Percentiles rank a stretch among this genome's conserved stretches.
phyloP scores from a whole-genome alignment of 1,140 invertebrate species.

The Parapsyche elsis region DNA sequence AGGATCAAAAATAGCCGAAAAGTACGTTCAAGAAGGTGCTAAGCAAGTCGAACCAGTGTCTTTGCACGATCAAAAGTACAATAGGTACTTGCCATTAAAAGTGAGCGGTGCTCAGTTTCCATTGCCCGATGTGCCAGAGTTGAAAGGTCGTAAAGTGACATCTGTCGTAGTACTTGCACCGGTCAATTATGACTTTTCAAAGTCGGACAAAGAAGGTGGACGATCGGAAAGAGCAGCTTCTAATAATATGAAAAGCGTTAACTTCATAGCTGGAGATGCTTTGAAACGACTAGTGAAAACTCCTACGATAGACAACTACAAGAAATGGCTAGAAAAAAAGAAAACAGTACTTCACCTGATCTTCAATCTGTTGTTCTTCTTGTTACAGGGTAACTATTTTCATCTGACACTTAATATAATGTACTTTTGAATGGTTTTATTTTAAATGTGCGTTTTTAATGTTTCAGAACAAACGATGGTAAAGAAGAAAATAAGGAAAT shows the following conservation, averaged over 20 bases:
- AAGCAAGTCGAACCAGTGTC: constrained; percentile 79
- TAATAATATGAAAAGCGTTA: constrained; percentile 69
- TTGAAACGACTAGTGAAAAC: constrained; percentile 80
- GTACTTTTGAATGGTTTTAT: background rate
- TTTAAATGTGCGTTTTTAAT: constrained; percentile 55
- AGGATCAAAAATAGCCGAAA: constrained; percentile 76
- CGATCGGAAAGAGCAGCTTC: constrained; percentile 64
- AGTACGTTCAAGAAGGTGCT: constrained; percentile 78
- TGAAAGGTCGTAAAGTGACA: constrained; percentile 78
- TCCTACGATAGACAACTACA: constrained; percentile 80
- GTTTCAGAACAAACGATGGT: constrained; percentile 66
- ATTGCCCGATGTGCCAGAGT: constrained; percentile 77
- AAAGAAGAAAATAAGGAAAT: constrained; percentile 76
- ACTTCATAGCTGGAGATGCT: constrained; percentile 75
- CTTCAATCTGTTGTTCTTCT: constrained; percentile 82
- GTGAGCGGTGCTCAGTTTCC: constrained; percentile 86
- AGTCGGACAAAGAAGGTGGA: constrained; percentile 60
- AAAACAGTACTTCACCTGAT: constrained; percentile 76
- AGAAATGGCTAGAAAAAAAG: constrained; percentile 82
- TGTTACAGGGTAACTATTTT: constrained; percentile 75
- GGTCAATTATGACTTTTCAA: constrained; percentile 73
- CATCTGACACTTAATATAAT: background rate
- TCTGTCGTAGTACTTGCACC: constrained; percentile 86
- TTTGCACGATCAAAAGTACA: constrained; percentile 79
- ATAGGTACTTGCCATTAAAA: constrained; percentile 84